Evolutionary conservation across 2,888 invertebrate genomes (phyloP), one percentile per base, ranked within the genome.

Genomic region (Pantelozetes paolii): DNA sequence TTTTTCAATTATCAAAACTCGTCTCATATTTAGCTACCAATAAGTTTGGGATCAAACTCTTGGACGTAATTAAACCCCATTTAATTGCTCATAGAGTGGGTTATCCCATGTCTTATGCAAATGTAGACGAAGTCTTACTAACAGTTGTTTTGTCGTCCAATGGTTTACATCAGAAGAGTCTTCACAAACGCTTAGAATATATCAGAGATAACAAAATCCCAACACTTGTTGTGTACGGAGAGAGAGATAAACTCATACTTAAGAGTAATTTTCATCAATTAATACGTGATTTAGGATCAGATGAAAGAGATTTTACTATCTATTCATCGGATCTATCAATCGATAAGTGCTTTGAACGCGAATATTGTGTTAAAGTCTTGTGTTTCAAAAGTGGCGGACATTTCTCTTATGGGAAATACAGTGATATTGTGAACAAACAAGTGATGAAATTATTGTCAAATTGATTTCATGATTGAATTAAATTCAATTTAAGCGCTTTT

Each of bases 311-410:
- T 40, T 67, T 67, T 23, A n/a, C 23, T 0, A n/a, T 40, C 18
- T 67, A 67, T 42, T 67, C 67, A 9, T 20, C n/a, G 6, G 67
- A 67, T 42, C n/a, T 20, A 13, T 2, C 1, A 6, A 23, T 67
- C n/a, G 67, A 67, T 23, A 67, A 36, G 40, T 2, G 9, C 0
- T 2, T 15, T 13, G n/a, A 36, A 23, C 1, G 15, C 1, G 13
- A 67, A 0, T 13, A 36, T 67, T 20, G n/a, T 18, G 20, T 67
- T 1, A 67, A 67, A 67, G 67, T 67, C 13, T 36, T 67, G 18
- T n/a, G 6, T 6, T 40, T 74, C 20, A 30, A 28, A 36, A 70
- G 23, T 32, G 74, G 74, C 57, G 74, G 74, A 26, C 74, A 74
- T 32, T 74, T 74, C 32, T 28, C 70, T 23, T 57, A 20, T 50